Evolutionary conservation across 2,113 vertebrate genomes (phyloP).

Genomic region (Ceuthmochares aereus): DNA sequence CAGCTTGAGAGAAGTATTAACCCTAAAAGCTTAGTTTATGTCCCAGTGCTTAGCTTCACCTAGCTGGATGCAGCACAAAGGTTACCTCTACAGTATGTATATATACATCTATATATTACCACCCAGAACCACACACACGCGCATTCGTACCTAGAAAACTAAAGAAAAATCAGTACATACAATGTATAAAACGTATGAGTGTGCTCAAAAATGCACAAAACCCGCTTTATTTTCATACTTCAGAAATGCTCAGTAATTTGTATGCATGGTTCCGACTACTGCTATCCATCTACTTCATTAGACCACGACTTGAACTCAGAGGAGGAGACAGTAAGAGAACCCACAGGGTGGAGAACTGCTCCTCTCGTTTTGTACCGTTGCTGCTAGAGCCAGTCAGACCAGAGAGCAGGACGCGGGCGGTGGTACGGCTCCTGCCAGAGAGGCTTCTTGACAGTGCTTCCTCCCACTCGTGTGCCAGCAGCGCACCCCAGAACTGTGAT

Average conservation of each 20-base stretch:
- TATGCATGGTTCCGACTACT: constrained; percentile 26
- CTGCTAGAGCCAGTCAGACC: not conserved
- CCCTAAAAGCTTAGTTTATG: not conserved
- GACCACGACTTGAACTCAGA: not conserved
- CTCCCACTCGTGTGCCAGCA: not conserved
- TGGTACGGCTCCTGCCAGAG: not conserved
- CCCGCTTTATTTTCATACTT: constrained; percentile 74
- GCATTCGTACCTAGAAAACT: constrained; percentile 59
- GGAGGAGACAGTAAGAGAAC: not conserved
- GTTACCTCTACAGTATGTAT: constrained; percentile 18
- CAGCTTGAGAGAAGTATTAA: constrained; percentile 13
- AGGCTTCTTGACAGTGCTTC: not conserved
- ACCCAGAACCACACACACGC: constrained; percentile 35
- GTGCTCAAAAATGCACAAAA: constrained; percentile 82
- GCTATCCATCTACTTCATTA: constrained; percentile 7
- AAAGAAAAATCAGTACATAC: constrained; percentile 73
- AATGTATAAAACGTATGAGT: constrained; percentile 77
- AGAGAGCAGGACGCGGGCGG: not conserved
- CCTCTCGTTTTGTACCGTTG: not conserved
- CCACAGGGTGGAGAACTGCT: not conserved
- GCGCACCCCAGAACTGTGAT: not conserved
- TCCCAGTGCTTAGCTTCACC: constrained; percentile 36
- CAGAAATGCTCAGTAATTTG: constrained; percentile 58
- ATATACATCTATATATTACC: not conserved
- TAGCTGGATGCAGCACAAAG: constrained; percentile 22